A percentile compares a stretch with the other conserved stretches of the same genome.
Conservation (phyloP, 2,888 invertebrate species). For the Epicampocera succincta region DNA sequence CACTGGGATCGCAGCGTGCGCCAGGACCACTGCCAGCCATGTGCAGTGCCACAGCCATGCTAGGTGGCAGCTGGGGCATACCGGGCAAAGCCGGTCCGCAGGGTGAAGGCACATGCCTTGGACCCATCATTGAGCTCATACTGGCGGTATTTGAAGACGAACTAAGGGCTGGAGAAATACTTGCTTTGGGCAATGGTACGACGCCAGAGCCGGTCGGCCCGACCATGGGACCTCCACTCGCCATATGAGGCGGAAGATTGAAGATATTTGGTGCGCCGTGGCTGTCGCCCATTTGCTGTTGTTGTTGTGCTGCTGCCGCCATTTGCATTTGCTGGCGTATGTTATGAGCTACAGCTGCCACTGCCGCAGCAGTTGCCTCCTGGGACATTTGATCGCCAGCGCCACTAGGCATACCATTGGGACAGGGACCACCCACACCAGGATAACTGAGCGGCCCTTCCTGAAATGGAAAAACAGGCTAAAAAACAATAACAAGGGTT, state of each 20-base stretch:
- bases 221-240: slow-evolving; percentile 58
- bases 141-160: slow-evolving; percentile 78
- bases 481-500: slow-evolving; percentile 71
- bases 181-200: slow-evolving; percentile 78
- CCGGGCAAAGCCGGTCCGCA: slow-evolving; percentile 75
- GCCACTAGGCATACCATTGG: slow-evolving; percentile 83
- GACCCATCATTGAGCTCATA: slow-evolving; percentile 70
- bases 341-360: slow-evolving; percentile 92
- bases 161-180: slow-evolving; percentile 80
- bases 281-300: slow-evolving; percentile 76
- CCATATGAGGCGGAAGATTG: slow-evolving; percentile 78
- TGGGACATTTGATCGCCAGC: slow-evolving; percentile 83
- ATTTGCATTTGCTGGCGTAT: slow-evolving; percentile 90
- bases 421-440: slow-evolving; percentile 82
- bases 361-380: slow-evolving; percentile 90
- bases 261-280: slow-evolving; percentile 82
- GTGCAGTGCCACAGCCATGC: slow-evolving; percentile 78
- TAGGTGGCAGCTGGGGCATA: slow-evolving; percentile 77
- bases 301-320: slow-evolving; percentile 84
- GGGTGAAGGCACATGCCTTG: slow-evolving; percentile 77
- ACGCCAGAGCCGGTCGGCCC: slow-evolving; percentile 72
- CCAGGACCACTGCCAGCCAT: slow-evolving; percentile 68
- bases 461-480: slow-evolving; percentile 84
- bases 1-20: slow-evolving; percentile 75
- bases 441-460: slow-evolving; percentile 85